Evolutionary conservation across 2,888 invertebrate species (phyloP).

Genomic region (Pasiphila rectangulata): DNA sequence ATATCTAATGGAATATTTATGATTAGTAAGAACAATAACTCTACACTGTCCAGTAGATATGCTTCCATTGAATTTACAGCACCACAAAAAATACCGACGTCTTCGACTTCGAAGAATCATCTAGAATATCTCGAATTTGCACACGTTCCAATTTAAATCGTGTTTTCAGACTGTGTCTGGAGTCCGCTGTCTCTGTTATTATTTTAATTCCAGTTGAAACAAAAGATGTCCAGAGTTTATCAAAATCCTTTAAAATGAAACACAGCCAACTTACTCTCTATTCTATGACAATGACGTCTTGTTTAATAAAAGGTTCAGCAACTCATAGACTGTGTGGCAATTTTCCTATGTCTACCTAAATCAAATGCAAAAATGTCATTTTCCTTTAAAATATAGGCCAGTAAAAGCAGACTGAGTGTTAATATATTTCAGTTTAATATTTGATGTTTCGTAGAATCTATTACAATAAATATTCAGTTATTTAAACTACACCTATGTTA

Average conservation of each 20-base stretch:
- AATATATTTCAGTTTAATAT: not conserved
- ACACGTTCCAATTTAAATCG: conserved; percentile 22
- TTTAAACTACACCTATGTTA: not conserved
- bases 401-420: conserved; percentile 31
- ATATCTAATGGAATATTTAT: too few species aligned
- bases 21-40: too few species aligned
- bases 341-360: conserved; percentile 34
- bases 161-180: conserved; percentile 14
- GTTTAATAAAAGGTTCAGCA: conserved; percentile 45
- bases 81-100: conserved; percentile 9
- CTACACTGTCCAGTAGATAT: too few species aligned
- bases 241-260: conserved; percentile 26
- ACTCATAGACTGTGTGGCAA: conserved; percentile 52
- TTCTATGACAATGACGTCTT: conserved; percentile 45
- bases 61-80: conserved; percentile 2
- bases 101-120: conserved; percentile 18
- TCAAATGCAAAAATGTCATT: conserved; percentile 32
- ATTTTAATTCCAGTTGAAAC: conserved; percentile 17
- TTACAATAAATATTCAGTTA: too few species aligned
- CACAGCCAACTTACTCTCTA: conserved; percentile 24
- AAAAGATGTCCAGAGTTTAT: conserved; percentile 26
- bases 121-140: conserved; percentile 29
- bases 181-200: conserved; percentile 23
- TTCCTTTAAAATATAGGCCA: conserved; percentile 31
- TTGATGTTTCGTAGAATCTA: not conserved